phyloP scores from a whole-genome alignment of 2,113 vertebrate genomes.

The Setophaga kirtlandii region DNA sequence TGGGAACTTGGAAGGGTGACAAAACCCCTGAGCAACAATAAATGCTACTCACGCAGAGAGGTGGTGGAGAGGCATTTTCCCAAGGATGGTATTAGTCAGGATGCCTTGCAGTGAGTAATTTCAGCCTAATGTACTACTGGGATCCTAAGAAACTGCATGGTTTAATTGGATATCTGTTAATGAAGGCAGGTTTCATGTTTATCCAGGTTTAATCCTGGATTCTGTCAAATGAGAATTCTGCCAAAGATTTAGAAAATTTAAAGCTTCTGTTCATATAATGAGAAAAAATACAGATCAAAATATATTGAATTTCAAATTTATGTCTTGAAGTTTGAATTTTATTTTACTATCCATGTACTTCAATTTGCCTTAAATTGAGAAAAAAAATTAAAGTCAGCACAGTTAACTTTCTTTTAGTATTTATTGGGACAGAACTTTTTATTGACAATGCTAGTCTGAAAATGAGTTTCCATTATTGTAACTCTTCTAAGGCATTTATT shows the following conservation, averaged over 20 bases:
- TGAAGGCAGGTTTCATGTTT: slow-evolving; percentile 1
- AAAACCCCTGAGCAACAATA: background rate
- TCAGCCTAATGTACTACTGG: background rate
- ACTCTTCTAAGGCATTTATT: background rate
- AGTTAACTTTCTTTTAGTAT: background rate
- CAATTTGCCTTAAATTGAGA: background rate
- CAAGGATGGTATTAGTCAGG: background rate
- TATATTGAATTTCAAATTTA: background rate
- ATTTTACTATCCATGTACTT: background rate
- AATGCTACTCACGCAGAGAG: background rate
- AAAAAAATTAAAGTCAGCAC: background rate
- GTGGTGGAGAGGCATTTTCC: background rate
- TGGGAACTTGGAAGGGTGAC: background rate
- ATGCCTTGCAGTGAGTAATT: background rate
- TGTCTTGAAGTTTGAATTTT: background rate
- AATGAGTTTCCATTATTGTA: background rate
- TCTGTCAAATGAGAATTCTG: background rate
- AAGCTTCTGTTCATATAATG: background rate
- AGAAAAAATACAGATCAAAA: background rate
- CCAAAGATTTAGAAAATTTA: background rate
- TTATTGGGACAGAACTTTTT: background rate
- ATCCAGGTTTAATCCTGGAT: slow-evolving; percentile 4
- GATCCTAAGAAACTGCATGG: background rate
- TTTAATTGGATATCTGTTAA: slow-evolving; percentile 31
- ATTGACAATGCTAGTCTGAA: background rate